phyloP scores from a whole-genome alignment of 2,113 vertebrate species.

The Hyperopisus bebe region DNA sequence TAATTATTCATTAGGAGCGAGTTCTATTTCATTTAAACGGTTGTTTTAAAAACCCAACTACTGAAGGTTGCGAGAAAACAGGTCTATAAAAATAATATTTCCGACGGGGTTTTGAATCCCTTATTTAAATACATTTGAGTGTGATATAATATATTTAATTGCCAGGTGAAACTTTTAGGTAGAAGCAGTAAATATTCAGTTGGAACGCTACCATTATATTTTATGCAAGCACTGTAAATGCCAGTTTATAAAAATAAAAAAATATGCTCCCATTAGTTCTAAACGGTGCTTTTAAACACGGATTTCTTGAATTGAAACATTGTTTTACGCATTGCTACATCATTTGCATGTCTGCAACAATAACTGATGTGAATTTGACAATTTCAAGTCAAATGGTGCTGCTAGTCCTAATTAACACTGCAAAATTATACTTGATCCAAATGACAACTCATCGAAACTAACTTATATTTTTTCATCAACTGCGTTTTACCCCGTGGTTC shows the following conservation, averaged over 20 bases:
- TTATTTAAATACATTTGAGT: slow-evolving; percentile 47
- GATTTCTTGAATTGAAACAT: neutral
- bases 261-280: neutral
- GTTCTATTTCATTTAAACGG: slow-evolving; percentile 23
- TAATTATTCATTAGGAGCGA: slow-evolving; percentile 50
- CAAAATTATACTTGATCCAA: slow-evolving; percentile 7
- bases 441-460: neutral
- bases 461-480: neutral
- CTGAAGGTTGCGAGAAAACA: slow-evolving; percentile 37
- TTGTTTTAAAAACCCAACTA: neutral
- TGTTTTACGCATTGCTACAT: neutral
- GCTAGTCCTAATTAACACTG: neutral
- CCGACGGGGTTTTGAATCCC: slow-evolving; percentile 55
- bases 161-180: slow-evolving; percentile 48
- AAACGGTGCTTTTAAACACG: neutral
- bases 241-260: neutral
- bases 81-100: slow-evolving; percentile 38
- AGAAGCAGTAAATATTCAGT: slow-evolving; percentile 41
- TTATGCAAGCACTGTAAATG: neutral
- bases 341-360: neutral
- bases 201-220: slow-evolving; percentile 24
- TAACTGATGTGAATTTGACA: neutral
- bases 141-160: slow-evolving; percentile 49
- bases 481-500: neutral
- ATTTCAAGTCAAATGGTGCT: neutral